Conservation (phyloP, 2,113 vertebrate species). For the Riparia riparia region DNA sequence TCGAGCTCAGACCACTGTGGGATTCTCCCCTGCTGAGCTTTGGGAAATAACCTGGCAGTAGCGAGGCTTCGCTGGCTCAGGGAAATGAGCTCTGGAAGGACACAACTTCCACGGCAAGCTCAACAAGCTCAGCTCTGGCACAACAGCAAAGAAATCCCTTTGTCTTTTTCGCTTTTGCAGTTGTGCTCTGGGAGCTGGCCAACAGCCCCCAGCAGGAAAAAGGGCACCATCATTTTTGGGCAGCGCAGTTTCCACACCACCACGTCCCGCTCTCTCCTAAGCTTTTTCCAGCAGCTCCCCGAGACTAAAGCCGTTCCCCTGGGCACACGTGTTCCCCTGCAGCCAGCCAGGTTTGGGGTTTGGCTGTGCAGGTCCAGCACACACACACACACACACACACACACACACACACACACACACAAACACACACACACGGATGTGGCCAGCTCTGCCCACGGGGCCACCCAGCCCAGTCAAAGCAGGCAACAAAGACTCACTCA, state of each 20-base stretch:
- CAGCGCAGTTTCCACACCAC: not conserved
- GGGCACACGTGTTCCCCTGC: not conserved
- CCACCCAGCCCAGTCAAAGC: not conserved
- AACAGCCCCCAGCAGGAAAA: not conserved
- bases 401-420: rapidly evolving
- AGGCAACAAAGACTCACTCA: not conserved
- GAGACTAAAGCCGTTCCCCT: not conserved
- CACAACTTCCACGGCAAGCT: rapidly evolving
- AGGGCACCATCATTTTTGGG: not conserved
- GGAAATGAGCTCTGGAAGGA: not conserved
- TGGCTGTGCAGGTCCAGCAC: not conserved
- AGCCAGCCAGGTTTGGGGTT: not conserved
- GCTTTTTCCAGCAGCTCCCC: not conserved
- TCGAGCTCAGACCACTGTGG: not conserved
- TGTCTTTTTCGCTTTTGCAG: not conserved
- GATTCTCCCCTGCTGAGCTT: not conserved
- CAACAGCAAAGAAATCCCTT: not conserved
- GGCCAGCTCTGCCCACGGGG: not conserved
- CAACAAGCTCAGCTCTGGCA: not conserved
- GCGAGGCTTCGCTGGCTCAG: rapidly evolving
- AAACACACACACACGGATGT: rapidly evolving
- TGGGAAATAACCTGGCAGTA: not conserved
- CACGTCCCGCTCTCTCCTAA: not conserved
- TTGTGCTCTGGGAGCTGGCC: not conserved
- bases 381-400: rapidly evolving